Percentiles rank a stretch among this genome's conserved stretches.
phyloP scores from a whole-genome alignment of 37 sponge, comb jelly and placozoan species.

The Ianthella basta region DNA sequence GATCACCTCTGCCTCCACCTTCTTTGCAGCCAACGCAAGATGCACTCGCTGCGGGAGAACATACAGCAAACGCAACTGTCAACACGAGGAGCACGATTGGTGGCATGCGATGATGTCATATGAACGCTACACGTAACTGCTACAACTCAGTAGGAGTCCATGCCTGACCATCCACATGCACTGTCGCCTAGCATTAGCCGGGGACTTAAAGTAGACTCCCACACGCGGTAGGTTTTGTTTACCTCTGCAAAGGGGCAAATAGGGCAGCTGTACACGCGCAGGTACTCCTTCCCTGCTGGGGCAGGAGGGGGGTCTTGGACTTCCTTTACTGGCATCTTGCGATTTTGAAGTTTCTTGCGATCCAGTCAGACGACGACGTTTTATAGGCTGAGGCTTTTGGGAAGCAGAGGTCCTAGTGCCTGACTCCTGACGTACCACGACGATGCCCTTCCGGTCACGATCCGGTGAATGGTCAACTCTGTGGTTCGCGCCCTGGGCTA shows the following conservation, averaged over 20 bases:
- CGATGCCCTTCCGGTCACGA: too few relatives aligned
- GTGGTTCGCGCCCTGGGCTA: background rate
- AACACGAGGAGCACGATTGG: too few relatives aligned
- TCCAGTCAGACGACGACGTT: too few relatives aligned
- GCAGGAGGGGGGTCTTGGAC: slow-evolving; percentile 14
- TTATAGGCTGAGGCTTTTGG: too few relatives aligned
- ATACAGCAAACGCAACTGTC: background rate
- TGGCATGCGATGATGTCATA: too few relatives aligned
- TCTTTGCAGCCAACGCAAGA: slow-evolving; percentile 52
- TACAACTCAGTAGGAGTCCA: background rate
- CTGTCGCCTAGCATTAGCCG: background rate
- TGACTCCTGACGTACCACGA: too few relatives aligned
- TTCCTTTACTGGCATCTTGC: slow-evolving; percentile 20
- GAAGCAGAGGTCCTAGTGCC: too few relatives aligned
- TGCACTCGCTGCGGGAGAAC: slow-evolving; percentile 57
- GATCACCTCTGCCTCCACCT: slow-evolving; percentile 49
- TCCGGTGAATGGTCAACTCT: background rate
- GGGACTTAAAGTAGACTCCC: background rate
- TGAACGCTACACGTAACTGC: too few relatives aligned
- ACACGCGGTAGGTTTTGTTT: background rate
- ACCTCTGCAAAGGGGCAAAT: slow-evolving; percentile 88
- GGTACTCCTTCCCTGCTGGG: background rate
- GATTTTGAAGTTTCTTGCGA: background rate
- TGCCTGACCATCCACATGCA: background rate
- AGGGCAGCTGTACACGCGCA: slow-evolving; percentile 79